phyloP scores from a whole-genome alignment of 2,113 vertebrate genomes.

The Chaetops frenatus region DNA sequence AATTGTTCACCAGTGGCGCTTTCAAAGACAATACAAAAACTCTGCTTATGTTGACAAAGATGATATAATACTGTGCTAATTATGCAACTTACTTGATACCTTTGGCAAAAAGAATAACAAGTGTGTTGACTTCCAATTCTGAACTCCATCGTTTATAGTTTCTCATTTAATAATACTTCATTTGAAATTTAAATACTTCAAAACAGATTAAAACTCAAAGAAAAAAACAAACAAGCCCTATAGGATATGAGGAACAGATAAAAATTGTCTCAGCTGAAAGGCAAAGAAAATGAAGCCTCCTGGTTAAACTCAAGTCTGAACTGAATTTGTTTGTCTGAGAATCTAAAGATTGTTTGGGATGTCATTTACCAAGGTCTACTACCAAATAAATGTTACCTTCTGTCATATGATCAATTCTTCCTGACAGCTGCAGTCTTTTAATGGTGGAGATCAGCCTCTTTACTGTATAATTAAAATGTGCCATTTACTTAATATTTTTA shows the following conservation, averaged over 20 bases:
- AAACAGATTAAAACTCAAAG: conserved; percentile 23
- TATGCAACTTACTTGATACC: conserved; percentile 57
- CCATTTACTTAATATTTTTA: conserved; percentile 54
- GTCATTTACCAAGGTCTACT: conserved; percentile 42
- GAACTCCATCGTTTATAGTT: background rate
- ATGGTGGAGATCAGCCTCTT: conserved; percentile 32
- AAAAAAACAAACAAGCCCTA: background rate
- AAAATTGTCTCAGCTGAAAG: background rate
- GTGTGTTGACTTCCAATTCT: background rate
- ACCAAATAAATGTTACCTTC: conserved; percentile 49
- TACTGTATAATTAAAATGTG: conserved; percentile 48
- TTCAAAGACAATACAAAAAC: conserved; percentile 11
- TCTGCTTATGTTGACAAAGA: conserved; percentile 32
- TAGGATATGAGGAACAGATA: background rate
- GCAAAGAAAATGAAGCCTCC: background rate
- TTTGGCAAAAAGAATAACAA: conserved; percentile 41
- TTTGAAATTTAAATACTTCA: conserved; percentile 15
- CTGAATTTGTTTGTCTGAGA: background rate
- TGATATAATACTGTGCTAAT: conserved; percentile 14
- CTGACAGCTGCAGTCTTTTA: conserved; percentile 40
- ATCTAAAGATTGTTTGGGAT: background rate
- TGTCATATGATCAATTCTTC: conserved; percentile 22
- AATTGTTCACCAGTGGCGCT: background rate
- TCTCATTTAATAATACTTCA: conserved; percentile 31
- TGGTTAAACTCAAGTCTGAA: background rate